Conservation (phyloP, 2,797 vertebrate species). For the Megalops cyprinoides region DNA sequence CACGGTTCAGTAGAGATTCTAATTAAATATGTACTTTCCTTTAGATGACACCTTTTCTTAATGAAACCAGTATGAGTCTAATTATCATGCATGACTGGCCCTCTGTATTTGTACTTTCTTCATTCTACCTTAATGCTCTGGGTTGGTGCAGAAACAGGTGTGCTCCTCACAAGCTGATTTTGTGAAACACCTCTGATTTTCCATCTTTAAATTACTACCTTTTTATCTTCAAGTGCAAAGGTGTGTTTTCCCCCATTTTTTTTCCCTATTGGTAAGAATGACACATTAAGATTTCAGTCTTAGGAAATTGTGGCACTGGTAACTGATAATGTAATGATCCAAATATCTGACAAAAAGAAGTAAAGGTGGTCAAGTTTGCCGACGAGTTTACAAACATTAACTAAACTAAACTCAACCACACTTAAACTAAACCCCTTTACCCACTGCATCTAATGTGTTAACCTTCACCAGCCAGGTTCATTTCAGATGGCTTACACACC, state of each 20-base stretch:
- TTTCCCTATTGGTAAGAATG: no score
- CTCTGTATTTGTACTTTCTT: conserved; percentile 56
- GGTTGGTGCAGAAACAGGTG: neutral
- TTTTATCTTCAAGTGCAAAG: no score
- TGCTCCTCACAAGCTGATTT: neutral
- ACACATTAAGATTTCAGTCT: no score
- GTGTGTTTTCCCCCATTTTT: no score
- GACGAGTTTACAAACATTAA: no score
- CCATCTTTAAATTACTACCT: no score
- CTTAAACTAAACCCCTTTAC: no score
- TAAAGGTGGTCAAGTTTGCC: no score
- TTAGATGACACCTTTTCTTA: conserved; percentile 65
- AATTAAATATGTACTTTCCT: conserved; percentile 76
- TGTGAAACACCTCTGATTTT: neutral
- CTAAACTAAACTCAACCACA: no score
- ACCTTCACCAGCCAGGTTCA: neutral
- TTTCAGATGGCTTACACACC: neutral
- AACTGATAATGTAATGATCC: no score
- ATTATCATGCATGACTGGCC: conserved; percentile 67
- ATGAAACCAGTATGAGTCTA: conserved; percentile 65
- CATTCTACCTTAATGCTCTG: conserved; percentile 44
- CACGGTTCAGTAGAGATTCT: conserved; percentile 75
- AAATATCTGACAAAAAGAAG: no score
- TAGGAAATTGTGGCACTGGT: no score
- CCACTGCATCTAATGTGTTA: neutral